phyloP scores from a whole-genome alignment of 2,113 vertebrate species.

The Passer domesticus region DNA sequence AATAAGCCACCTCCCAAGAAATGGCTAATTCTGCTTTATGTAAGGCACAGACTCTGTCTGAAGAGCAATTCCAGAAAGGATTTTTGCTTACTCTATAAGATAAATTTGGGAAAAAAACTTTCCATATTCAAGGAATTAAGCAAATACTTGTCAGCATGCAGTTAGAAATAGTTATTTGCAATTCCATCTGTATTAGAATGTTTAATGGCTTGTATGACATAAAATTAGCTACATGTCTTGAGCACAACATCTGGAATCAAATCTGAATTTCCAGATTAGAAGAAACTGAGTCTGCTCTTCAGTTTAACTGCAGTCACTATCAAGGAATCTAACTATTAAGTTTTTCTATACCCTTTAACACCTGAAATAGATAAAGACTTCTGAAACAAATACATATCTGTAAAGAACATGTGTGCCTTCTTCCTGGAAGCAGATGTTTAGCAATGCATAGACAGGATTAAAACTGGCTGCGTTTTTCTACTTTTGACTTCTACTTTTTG shows the following conservation, averaged over 20 bases:
- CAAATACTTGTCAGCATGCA: neutral
- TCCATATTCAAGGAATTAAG: neutral
- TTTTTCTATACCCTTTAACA: neutral
- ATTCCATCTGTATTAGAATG: neutral
- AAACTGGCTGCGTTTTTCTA: neutral
- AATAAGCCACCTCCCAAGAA: neutral
- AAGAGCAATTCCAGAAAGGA: neutral
- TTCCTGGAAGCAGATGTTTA: neutral
- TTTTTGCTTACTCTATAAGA: neutral
- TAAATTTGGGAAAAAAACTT: neutral
- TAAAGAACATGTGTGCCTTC: neutral
- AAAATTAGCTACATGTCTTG: neutral
- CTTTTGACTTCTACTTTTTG: neutral
- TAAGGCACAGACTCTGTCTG: neutral
- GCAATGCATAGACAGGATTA: neutral
- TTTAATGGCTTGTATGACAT: neutral
- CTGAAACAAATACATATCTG: neutral
- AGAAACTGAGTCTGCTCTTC: neutral
- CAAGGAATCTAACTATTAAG: too few species aligned
- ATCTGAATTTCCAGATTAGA: neutral
- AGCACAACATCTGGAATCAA: neutral
- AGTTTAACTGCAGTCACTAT: neutral
- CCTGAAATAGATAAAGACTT: neutral
- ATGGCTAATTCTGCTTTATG: neutral
- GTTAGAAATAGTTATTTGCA: neutral